Conservation (phyloP, 1,140 invertebrate species). For the Drosophila baimaii region DNA sequence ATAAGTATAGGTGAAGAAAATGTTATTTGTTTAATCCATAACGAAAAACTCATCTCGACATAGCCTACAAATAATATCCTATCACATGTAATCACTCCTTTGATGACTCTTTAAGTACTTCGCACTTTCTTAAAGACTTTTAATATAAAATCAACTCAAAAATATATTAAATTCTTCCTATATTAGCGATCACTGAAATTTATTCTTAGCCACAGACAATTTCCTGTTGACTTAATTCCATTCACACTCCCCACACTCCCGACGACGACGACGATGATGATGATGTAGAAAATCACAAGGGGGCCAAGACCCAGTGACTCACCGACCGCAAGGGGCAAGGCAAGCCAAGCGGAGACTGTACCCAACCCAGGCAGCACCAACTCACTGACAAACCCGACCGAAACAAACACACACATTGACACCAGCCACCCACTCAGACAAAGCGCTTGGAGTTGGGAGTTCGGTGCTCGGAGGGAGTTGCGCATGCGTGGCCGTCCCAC, state of each 20-base stretch:
- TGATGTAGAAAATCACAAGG: slow-evolving; percentile 34
- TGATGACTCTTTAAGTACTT: neutral
- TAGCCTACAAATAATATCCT: neutral
- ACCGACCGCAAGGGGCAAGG: slow-evolving; percentile 54
- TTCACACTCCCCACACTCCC: slow-evolving; percentile 30
- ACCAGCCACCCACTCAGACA: slow-evolving; percentile 67
- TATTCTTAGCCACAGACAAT: slow-evolving; percentile 47
- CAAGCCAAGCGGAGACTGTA: slow-evolving; percentile 50
- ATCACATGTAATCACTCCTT: neutral
- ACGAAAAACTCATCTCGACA: neutral
- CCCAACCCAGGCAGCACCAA: slow-evolving; percentile 17
- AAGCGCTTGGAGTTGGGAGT: slow-evolving; percentile 37
- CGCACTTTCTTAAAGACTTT: neutral
- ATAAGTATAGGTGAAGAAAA: neutral
- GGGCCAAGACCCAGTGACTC: slow-evolving; percentile 61
- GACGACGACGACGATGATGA: neutral
- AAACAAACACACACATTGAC: slow-evolving; percentile 20
- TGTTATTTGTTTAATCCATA: neutral
- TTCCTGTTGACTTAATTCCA: slow-evolving; percentile 69
- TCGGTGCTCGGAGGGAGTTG: slow-evolving; percentile 53
- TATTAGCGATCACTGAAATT: slow-evolving; percentile 10
- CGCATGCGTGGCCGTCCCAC: slow-evolving; percentile 68
- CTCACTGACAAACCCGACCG: slow-evolving; percentile 19
- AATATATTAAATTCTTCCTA: neutral
- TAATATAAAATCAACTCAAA: neutral